Percentiles rank a stretch among this genome's conserved stretches.
These are phyloP conservation scores for Tupaia chinensis DNA, from an alignment of 2,113 vertebrate species.

Conservation along the genomic window DNA sequence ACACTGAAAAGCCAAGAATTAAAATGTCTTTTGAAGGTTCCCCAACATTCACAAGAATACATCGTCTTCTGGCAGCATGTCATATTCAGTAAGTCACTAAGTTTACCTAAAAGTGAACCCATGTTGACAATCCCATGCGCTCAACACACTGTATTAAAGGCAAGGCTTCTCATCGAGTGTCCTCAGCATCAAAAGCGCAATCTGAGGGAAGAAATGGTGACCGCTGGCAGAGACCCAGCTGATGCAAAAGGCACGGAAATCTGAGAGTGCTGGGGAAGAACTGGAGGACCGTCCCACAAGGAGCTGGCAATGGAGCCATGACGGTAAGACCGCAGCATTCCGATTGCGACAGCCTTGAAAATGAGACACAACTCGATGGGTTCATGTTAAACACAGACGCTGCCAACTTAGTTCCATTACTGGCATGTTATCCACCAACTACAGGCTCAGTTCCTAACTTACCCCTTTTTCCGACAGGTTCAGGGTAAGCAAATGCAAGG, in stretches of 20 bases:
- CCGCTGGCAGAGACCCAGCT: background rate
- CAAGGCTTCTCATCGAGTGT: background rate
- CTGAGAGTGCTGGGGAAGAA: background rate
- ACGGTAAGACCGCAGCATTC: background rate
- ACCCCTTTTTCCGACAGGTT: constrained; percentile 95
- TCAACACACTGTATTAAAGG: background rate
- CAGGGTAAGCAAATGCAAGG: constrained; percentile 95
- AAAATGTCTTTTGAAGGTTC: constrained; percentile 12
- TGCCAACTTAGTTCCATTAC: background rate
- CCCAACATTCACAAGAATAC: background rate
- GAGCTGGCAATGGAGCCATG: background rate
- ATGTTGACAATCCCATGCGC: background rate
- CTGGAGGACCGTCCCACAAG: background rate
- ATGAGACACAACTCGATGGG: background rate
- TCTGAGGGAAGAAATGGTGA: background rate
- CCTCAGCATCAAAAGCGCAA: background rate
- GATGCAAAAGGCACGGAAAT: background rate
- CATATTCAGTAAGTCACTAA: background rate
- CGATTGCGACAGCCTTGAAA: background rate
- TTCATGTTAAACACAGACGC: background rate
- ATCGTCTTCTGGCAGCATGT: background rate
- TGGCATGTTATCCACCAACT: background rate
- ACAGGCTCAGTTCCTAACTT: constrained; percentile 76
- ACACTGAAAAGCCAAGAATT: background rate
- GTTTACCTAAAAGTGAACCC: background rate